Percentiles rank a stretch among this genome's conserved stretches.
phyloP scores from a whole-genome alignment of 2,888 invertebrate genomes.

The Eupeodes latifasciatus region DNA sequence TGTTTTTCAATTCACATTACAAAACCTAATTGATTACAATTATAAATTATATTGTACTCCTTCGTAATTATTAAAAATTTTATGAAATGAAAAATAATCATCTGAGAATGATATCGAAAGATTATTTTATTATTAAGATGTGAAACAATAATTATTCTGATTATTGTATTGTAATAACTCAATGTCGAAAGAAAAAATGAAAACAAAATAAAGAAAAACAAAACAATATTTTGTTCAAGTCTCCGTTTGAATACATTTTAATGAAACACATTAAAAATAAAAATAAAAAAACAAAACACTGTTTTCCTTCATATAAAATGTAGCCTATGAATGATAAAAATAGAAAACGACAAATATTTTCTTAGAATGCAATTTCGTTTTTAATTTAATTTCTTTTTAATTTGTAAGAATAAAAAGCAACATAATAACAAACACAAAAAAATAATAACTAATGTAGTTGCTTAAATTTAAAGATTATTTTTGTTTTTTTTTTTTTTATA shows the following conservation, averaged over 20 bases:
- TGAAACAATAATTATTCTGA: slow-evolving; percentile 44
- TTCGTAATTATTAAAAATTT: slow-evolving; percentile 48
- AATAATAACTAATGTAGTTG: slow-evolving; percentile 30
- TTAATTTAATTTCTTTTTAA: slow-evolving; percentile 34
- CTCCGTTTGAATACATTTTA: slow-evolving; percentile 40
- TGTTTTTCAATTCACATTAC: slow-evolving; percentile 45
- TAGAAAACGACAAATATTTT: slow-evolving; percentile 57
- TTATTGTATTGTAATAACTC: slow-evolving; percentile 33
- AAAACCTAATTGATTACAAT: slow-evolving; percentile 47
- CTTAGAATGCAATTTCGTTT: slow-evolving; percentile 65
- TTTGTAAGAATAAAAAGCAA: slow-evolving; percentile 54
- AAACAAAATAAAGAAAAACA: background rate
- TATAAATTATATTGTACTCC: slow-evolving; percentile 41
- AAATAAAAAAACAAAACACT: slow-evolving; percentile 10
- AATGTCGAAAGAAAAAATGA: slow-evolving; percentile 6
- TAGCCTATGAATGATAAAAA: slow-evolving; percentile 64
- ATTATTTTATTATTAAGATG: slow-evolving; percentile 41
- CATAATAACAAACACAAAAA: slow-evolving; percentile 18
- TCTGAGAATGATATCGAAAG: slow-evolving; percentile 35
- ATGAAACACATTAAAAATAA: slow-evolving; percentile 22
- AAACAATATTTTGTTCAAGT: slow-evolving; percentile 21
- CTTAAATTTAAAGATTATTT: slow-evolving; percentile 38
- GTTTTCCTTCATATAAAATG: slow-evolving; percentile 55
- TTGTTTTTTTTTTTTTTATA: slow-evolving; percentile 18
- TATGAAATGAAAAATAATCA: slow-evolving; percentile 51